Base-by-base conservation (phyloP, 30 jellyfish, hydroid and myxozoan species). In the Hydractinia symbiolongicarpus region DNA sequence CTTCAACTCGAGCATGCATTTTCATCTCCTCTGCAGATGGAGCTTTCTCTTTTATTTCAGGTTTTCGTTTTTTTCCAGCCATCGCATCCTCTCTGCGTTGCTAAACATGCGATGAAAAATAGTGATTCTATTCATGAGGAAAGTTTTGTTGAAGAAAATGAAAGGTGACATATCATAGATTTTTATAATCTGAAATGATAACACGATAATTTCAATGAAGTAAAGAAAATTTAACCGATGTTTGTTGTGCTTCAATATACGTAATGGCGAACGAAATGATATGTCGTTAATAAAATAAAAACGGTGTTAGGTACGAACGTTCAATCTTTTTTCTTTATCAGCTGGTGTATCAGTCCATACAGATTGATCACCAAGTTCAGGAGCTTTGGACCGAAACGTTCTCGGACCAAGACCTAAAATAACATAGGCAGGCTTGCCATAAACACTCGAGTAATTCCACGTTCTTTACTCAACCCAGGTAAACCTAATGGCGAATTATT, bases 321-420 rank as follows among this genome's bases (percentile, higher is more conserved):
- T 80, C n/a, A 72, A 16, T 64, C 83, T 85, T 54, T 76, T 85
- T 67, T 81, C 95, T 76, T 87, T 90, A 81, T 86, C 92, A 15
- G 90, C 90, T 30, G 97, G 97, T 50, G 95, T 90, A 5, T 90
- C 97, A 7, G 97, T 90, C 97, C 97, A 90, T 6, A 79, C 97
- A 13, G 97, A 90, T 7, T 95, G 82, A 72, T 90, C 97, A 56
- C 94, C 90, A 5, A 86, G 44, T 49, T 84, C 77, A 54, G 79
- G 54, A 9, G 95, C 81, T 71, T 77, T 81, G 66, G 90, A 77
- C 60, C 90, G 85, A 83, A 90, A 90, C 6, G 88, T 90, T 21
- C 97, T 58, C 4, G 97, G 94, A 64, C 84, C 91, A 61, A 90
- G 67, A 5, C 97, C 97, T 90, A 71, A 50, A 66, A 74, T 7